Percentiles rank a stretch among this genome's conserved stretches.
Evolutionary conservation across 2,797 vertebrate species (phyloP).

Genomic region (Gallinago stenura): DNA sequence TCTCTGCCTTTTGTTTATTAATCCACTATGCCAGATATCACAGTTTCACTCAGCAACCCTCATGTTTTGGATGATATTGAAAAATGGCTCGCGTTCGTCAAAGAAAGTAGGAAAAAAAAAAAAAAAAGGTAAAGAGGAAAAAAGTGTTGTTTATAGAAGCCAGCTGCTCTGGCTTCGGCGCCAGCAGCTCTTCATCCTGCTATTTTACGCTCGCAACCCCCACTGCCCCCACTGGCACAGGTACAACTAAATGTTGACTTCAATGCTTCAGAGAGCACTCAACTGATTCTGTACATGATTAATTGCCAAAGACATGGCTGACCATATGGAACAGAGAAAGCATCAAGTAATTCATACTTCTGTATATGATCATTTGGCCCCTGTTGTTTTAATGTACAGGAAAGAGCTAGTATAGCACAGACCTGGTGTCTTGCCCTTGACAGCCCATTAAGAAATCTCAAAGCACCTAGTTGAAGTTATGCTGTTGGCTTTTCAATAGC

Average conservation of each 20-base stretch:
- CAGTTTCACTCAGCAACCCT: slow-evolving; percentile 50
- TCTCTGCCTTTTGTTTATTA: slow-evolving; percentile 67
- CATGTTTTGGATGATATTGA: slow-evolving; percentile 60
- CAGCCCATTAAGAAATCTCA: slow-evolving; percentile 88
- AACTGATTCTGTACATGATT: slow-evolving; percentile 84
- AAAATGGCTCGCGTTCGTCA: slow-evolving; percentile 64
- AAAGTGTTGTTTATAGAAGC: slow-evolving; percentile 83
- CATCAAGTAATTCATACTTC: slow-evolving; percentile 86
- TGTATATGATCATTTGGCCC: slow-evolving; percentile 83
- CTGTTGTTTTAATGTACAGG: slow-evolving; percentile 85
- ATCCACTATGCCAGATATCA: slow-evolving; percentile 42
- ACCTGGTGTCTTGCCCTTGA: slow-evolving; percentile 85
- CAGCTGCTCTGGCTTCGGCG: slow-evolving; percentile 82
- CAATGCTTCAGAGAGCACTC: slow-evolving; percentile 82
- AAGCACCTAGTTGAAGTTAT: slow-evolving; percentile 83
- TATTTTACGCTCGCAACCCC: slow-evolving; percentile 75
- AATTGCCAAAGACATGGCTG: slow-evolving; percentile 86
- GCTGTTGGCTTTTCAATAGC: slow-evolving; percentile 85
- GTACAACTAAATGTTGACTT: slow-evolving; percentile 82
- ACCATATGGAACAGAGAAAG: slow-evolving; percentile 87
- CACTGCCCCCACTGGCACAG: slow-evolving; percentile 80
- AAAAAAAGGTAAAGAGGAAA: slow-evolving; percentile 21
- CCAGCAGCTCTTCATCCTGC: slow-evolving; percentile 79
- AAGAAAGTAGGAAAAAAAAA: slow-evolving; percentile 45
- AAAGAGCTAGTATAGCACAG: slow-evolving; percentile 82